Evolutionary conservation across 1,140 invertebrate genomes (phyloP), one percentile per base, ranked within the genome.

Genomic region (Drepana arcuata): DNA sequence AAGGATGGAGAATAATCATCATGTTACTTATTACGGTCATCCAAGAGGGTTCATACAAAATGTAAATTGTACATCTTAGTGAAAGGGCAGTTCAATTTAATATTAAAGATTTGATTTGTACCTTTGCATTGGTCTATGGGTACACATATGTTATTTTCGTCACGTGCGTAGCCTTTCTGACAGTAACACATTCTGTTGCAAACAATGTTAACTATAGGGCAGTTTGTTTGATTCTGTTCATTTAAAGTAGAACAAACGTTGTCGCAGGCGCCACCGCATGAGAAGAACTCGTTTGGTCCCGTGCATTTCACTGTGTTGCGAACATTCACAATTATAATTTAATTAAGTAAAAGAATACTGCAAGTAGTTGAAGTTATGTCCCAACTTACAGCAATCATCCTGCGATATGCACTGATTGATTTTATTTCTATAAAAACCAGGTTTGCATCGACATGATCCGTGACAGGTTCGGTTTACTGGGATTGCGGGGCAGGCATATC

Each of bases 181-280:
- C 70, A 74, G 36, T 86, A 87, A 41, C 86, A 88, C 28, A 48
- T 73, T 29, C 73, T 55, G 10, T 82, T 85, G 29, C 85, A 86
- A 7, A 62, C 51, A 0, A 85, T 65, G 36, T 86, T 83, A 0
- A 54, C 14, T 3, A 86, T 84, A 0, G 77, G 61, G 26, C 86
- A 87, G 14, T 49, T 42, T 1, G 54, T 61, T 48, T 62, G 61
- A 21, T 62, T 70, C 12, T 75, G 69, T 50, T 73, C 9, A 0
- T 54, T 53, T 6, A 87, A 32, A 9, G 71, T 85, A 7, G 52
- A 53, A 34, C 85, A 86, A 11, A 71, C 72, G 14, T 80, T 85
- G 41, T 86, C 84, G 48, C 86, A 88, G n/a, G 64, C 74, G 34
- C 68, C 55, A 4, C 86, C 86, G 34, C 86, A 87, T 0, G 57